These are phyloP conservation scores for Darwinula stevensoni DNA, from an alignment of 2,888 invertebrate species.

Conservation along the genomic window DNA sequence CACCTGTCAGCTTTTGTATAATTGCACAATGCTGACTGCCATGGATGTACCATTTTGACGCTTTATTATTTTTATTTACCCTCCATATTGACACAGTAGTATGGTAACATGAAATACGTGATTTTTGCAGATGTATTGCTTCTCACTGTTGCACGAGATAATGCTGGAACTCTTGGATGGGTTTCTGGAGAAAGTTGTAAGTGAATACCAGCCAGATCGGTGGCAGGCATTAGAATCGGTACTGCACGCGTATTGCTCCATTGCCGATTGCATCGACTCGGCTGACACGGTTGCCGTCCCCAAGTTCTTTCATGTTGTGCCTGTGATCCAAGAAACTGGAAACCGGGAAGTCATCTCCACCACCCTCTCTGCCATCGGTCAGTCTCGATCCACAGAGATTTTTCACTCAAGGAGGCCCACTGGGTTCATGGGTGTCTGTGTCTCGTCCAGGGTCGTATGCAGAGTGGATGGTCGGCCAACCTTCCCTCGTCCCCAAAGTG, in stretches of 20 bases:
- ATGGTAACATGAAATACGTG: no score
- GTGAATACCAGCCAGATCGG: slow-evolving; percentile 17
- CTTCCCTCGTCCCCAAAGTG: slow-evolving; percentile 30
- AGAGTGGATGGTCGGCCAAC: slow-evolving; percentile 47
- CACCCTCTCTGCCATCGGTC: slow-evolving; percentile 42
- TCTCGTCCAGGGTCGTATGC: slow-evolving; percentile 36
- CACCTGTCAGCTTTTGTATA: no score
- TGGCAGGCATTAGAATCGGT: slow-evolving; percentile 29
- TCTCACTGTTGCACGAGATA: no score
- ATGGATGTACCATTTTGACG: no score
- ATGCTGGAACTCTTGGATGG: slow-evolving; percentile 36
- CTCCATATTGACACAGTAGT: no score
- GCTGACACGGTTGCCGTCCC: slow-evolving; percentile 23
- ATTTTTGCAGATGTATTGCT: no score
- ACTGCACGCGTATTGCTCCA: slow-evolving; percentile 28
- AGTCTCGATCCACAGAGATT: slow-evolving; percentile 8
- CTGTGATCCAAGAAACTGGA: slow-evolving; percentile 28
- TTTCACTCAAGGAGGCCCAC: no score
- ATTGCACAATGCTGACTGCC: no score
- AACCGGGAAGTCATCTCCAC: slow-evolving; percentile 32
- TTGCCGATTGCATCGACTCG: slow-evolving; percentile 16
- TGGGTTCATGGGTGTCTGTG: no score
- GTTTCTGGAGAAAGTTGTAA: slow-evolving; percentile 26
- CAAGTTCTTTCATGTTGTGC: slow-evolving; percentile 27
- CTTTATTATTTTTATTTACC: no score